phyloP scores from a whole-genome alignment of 2,113 vertebrate genomes.

The Tetraodon nigroviridis region DNA sequence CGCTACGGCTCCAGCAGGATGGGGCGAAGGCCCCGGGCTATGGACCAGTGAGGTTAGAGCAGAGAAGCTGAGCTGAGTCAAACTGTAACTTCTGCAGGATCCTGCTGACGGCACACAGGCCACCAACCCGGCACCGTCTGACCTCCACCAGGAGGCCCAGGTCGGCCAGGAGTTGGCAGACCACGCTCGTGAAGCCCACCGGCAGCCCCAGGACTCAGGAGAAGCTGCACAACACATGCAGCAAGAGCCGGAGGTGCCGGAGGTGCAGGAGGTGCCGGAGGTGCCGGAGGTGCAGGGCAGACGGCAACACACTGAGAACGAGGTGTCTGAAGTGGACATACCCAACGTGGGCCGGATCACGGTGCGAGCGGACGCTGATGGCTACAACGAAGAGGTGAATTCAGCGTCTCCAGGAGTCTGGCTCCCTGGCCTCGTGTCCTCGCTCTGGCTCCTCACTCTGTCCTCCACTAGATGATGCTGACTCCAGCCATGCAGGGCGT shows the following conservation, averaged over 20 bases:
- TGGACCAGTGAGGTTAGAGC: too few relatives aligned
- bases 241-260: slow-evolving; percentile 9
- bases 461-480: slow-evolving; percentile 82
- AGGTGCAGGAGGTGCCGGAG: slow-evolving; percentile 35
- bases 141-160: slow-evolving; percentile 13
- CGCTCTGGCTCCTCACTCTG: not conserved
- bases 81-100: too few relatives aligned
- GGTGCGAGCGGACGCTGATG: slow-evolving; percentile 88
- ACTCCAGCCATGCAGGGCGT: slow-evolving; percentile 98
- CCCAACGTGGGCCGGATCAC: slow-evolving; percentile 93
- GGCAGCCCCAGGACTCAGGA: slow-evolving; percentile 22
- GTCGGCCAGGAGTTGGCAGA: not conserved
- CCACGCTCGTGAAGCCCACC: not conserved
- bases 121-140: slow-evolving; percentile 5
- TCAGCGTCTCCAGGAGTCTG: not conserved
- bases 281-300: slow-evolving; percentile 42
- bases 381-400: slow-evolving; percentile 96
- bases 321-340: slow-evolving; percentile 92
- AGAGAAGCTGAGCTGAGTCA: too few relatives aligned
- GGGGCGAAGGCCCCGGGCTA: too few relatives aligned
- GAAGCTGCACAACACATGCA: slow-evolving; percentile 16
- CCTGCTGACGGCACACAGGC: slow-evolving; percentile 25
- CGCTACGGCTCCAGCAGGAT: too few relatives aligned
- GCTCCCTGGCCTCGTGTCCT: not conserved
- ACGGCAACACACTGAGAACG: slow-evolving; percentile 71